Conservation (phyloP, 2,888 invertebrate species). For the Pheosia gnoma region DNA sequence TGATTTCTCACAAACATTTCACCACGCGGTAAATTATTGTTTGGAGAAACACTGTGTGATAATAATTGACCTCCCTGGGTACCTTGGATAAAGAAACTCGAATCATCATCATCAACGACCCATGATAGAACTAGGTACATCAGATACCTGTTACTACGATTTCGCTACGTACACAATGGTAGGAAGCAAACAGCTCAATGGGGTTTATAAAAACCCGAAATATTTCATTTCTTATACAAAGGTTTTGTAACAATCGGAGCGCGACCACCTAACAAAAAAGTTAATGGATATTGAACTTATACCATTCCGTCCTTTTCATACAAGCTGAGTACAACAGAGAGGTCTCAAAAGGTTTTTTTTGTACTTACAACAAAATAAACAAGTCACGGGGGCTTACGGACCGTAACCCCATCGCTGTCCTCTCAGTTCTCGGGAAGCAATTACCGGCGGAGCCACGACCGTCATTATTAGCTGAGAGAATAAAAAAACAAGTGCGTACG, state of each 20-base stretch:
- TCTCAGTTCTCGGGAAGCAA: constrained; percentile 75
- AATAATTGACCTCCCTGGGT: no score
- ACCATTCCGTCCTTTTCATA: constrained; percentile 47
- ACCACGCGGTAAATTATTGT: no score
- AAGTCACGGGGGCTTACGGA: constrained; percentile 68
- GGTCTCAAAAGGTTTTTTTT: constrained; percentile 46
- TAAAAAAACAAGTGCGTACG: constrained; percentile 49
- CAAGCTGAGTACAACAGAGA: constrained; percentile 45
- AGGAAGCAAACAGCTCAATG: constrained; percentile 22
- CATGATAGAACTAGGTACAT: not conserved
- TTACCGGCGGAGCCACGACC: constrained; percentile 55
- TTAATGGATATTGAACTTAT: constrained; percentile 62
- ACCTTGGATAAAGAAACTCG: no score
- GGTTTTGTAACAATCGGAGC: constrained; percentile 40
- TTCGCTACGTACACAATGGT: constrained; percentile 8
- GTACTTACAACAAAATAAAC: constrained; percentile 49
- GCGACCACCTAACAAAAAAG: constrained; percentile 63
- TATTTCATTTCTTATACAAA: constrained; percentile 38
- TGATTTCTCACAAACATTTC: no score
- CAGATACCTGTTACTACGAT: not conserved
- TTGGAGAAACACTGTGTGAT: no score
- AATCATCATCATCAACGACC: no score
- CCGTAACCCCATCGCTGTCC: constrained; percentile 73
- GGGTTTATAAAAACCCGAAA: constrained; percentile 36
- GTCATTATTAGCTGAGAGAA: constrained; percentile 53